Conservation (phyloP, 2,888 invertebrate genomes). For the Drosophila nr. perissopoda region DNA sequence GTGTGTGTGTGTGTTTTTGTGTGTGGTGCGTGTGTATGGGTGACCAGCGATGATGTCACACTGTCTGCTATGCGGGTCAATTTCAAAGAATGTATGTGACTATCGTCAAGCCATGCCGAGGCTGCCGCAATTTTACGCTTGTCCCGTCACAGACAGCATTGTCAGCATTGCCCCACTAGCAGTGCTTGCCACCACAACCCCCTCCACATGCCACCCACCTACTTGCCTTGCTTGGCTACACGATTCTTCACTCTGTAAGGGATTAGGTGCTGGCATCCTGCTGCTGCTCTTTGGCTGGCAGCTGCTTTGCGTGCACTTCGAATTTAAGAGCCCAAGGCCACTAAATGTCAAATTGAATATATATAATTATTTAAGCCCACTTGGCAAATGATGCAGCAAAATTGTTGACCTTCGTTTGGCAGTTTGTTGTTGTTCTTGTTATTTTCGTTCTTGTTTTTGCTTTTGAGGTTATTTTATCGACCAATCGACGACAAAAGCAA, state of each 20-base stretch:
- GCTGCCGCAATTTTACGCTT: constrained; percentile 31
- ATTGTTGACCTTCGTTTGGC: constrained; percentile 30
- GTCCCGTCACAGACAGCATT: constrained; percentile 50
- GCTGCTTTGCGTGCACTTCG: constrained; percentile 41
- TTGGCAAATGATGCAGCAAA: constrained; percentile 66
- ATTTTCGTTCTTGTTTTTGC: constrained; percentile 19
- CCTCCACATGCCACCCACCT: background rate
- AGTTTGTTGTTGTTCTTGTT: constrained; percentile 7
- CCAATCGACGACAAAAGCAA: constrained; percentile 60
- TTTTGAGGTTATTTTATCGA: constrained; percentile 42
- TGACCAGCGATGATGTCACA: constrained; percentile 68
- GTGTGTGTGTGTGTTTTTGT: background rate
- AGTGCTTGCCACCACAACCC: background rate
- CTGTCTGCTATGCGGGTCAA: constrained; percentile 72
- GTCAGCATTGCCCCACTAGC: constrained; percentile 46
- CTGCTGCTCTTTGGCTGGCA: constrained; percentile 11
- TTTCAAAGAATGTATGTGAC: constrained; percentile 64
- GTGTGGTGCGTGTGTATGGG: constrained; percentile 4
- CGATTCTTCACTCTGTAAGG: constrained; percentile 29
- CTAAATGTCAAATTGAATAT: constrained; percentile 71
- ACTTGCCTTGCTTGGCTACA: constrained; percentile 21
- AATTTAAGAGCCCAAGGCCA: constrained; percentile 53
- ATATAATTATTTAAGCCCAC: constrained; percentile 65
- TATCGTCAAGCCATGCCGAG: constrained; percentile 62
- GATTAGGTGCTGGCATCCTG: constrained; percentile 32